phyloP scores from a whole-genome alignment of 92 coral and sea anemone species.

The Porites divaricata region DNA sequence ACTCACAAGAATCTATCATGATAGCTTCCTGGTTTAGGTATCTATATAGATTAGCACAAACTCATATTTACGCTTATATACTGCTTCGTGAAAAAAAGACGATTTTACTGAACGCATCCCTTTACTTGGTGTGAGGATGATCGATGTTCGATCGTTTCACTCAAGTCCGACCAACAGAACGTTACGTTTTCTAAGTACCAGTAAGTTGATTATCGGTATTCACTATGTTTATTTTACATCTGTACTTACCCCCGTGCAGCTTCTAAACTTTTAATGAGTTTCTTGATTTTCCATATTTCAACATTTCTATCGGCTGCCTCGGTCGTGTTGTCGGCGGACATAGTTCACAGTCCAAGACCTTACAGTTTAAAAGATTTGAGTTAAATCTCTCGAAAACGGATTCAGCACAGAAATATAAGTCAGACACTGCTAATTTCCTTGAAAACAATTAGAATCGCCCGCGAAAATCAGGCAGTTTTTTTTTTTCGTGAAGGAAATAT shows the following conservation, averaged over 20 bases:
- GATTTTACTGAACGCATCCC: too few relatives aligned
- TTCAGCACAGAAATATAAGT: neutral
- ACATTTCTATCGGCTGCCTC: slow-evolving; percentile 99
- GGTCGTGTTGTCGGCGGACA: slow-evolving; percentile 70
- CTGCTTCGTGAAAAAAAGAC: too few relatives aligned
- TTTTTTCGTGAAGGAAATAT: neutral
- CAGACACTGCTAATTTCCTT: neutral
- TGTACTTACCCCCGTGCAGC: slow-evolving; percentile 96
- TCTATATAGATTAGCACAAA: too few relatives aligned
- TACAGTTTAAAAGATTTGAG: neutral
- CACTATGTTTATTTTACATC: neutral
- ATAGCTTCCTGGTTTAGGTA: too few relatives aligned
- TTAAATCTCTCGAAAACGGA: neutral
- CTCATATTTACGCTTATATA: too few relatives aligned
- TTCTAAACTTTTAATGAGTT: slow-evolving; percentile 95
- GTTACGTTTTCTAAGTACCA: neutral
- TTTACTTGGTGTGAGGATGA: too few relatives aligned
- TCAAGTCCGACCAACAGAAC: too few relatives aligned
- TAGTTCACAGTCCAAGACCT: neutral
- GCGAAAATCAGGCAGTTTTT: neutral
- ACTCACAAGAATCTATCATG: too few relatives aligned
- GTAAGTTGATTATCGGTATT: neutral
- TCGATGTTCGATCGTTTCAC: too few relatives aligned
- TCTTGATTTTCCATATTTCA: slow-evolving; percentile 99
- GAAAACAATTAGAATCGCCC: neutral